A percentile compares a stretch with the other conserved stretches of the same genome.
Conservation (phyloP, 2,888 invertebrate species). For the Lumbricus terrestris region DNA sequence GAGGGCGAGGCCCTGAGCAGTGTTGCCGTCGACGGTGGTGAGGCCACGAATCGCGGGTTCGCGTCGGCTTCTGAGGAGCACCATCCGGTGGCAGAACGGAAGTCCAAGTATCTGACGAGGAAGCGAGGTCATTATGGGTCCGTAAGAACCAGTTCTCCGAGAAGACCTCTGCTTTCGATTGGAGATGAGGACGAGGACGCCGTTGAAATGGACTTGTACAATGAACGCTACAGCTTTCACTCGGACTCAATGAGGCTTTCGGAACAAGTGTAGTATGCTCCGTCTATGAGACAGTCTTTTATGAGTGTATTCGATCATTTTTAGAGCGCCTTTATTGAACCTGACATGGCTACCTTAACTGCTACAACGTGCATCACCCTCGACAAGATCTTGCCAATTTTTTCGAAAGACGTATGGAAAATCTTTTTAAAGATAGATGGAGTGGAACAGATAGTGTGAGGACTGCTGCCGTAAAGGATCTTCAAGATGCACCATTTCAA, state of each 20-base stretch:
- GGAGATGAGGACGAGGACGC: not conserved
- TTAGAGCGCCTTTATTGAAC: not conserved
- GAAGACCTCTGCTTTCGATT: not conserved
- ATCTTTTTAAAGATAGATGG: not conserved
- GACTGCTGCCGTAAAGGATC: not conserved
- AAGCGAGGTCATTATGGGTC: not conserved
- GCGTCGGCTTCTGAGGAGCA: slow-evolving; percentile 25
- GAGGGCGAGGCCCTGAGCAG: not conserved
- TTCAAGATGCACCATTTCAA: not conserved
- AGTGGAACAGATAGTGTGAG: not conserved
- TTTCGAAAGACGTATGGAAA: not conserved
- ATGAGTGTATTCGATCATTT: not conserved
- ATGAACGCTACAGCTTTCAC: not conserved
- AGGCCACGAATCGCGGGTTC: not conserved
- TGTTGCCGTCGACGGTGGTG: not conserved
- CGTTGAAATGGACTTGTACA: not conserved
- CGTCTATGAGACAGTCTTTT: not conserved
- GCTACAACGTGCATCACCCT: not conserved
- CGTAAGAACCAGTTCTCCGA: not conserved
- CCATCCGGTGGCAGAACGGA: slow-evolving; percentile 23
- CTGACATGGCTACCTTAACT: too few species aligned
- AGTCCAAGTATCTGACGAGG: not conserved
- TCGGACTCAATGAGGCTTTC: not conserved
- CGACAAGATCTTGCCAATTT: not conserved
- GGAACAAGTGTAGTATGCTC: not conserved